A percentile compares a stretch with the other conserved stretches of the same genome.
These are phyloP conservation scores for Oryzias melastigma DNA, from an alignment of 2,113 vertebrate genomes.

Conservation along the genomic window DNA sequence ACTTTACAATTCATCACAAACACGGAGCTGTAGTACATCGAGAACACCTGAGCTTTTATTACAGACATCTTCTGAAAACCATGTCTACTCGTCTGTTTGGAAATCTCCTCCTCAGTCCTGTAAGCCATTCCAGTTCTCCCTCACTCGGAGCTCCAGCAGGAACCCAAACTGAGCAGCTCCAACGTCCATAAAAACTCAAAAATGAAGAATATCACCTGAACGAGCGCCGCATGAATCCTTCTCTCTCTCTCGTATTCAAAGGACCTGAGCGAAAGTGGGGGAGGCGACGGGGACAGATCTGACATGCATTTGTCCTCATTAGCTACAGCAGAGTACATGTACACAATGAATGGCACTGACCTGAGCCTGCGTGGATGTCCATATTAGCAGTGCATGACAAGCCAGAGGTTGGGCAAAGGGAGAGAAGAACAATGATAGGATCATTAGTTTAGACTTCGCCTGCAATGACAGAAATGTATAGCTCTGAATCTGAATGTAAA, in stretches of 20 bases:
- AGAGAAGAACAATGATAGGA: slow-evolving; percentile 89
- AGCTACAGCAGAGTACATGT: slow-evolving; percentile 66
- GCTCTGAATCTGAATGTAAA: slow-evolving; percentile 25
- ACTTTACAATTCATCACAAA: no score
- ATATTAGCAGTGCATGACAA: slow-evolving; percentile 92
- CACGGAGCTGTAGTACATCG: no score
- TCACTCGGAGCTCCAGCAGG: slow-evolving; percentile 6
- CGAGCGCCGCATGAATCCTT: slow-evolving; percentile 30
- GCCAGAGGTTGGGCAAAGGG: slow-evolving; percentile 82
- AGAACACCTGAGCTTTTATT: no score
- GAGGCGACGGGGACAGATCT: slow-evolving; percentile 32
- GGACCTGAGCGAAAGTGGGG: slow-evolving; percentile 21
- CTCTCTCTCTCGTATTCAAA: slow-evolving; percentile 25
- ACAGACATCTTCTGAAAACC: no score
- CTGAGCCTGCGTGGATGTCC: slow-evolving; percentile 99
- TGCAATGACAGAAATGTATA: slow-evolving; percentile 51
- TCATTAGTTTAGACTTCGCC: slow-evolving; percentile 85
- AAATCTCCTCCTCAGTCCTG: no score
- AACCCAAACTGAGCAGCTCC: no score
- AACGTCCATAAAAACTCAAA: no score
- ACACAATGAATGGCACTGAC: slow-evolving; percentile 90
- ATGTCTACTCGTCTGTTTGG: no score
- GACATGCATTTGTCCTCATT: slow-evolving; percentile 71
- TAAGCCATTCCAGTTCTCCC: no score
- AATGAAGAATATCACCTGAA: slow-evolving; percentile 29